Evolutionary conservation across 2,113 vertebrate genomes (phyloP).

Genomic region (Ceyx cyanopectus): DNA sequence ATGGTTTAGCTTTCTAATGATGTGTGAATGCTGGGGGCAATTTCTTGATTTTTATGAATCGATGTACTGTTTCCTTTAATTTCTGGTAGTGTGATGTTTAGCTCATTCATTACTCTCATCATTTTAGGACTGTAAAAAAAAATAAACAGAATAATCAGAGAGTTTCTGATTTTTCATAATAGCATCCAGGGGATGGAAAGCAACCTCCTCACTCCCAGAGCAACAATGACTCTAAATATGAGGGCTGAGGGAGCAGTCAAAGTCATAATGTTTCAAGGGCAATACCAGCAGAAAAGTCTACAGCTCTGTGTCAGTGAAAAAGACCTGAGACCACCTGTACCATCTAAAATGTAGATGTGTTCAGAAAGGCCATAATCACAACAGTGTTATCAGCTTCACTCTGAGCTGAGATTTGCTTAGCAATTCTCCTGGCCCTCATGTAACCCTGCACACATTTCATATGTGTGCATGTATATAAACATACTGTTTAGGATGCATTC

Average conservation of each 20-base stretch:
- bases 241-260: not conserved
- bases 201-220: not conserved
- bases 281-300: not conserved
- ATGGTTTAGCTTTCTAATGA: not conserved
- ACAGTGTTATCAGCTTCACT: not conserved
- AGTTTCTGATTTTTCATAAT: not conserved
- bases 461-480: too few relatives aligned
- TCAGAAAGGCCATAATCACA: not conserved
- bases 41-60: not conserved
- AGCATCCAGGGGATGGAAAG: not conserved
- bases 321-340: not conserved
- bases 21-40: not conserved
- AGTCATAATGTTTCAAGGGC: not conserved
- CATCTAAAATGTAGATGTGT: accelerated
- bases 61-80: not conserved
- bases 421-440: not conserved
- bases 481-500: not conserved
- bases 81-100: not conserved
- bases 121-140: not conserved
- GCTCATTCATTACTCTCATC: not conserved
- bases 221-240: not conserved
- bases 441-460: not conserved
- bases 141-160: not conserved
- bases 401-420: not conserved
- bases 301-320: not conserved